These are phyloP conservation scores for Chrysomallon squamiferum DNA, from an alignment of 1,140 invertebrate genomes.

Conservation along the genomic window DNA sequence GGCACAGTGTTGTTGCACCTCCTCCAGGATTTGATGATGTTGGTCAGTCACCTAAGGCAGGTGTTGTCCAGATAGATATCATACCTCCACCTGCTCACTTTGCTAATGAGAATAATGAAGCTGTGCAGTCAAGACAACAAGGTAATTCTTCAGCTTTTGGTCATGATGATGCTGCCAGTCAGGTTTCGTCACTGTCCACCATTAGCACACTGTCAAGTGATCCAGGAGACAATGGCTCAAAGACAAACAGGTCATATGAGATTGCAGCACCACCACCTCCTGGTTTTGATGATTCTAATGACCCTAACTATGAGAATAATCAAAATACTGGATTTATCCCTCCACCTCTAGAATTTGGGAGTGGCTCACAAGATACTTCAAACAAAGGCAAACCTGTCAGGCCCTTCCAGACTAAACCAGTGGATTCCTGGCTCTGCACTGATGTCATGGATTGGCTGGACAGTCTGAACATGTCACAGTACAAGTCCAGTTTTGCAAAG, in stretches of 20 bases:
- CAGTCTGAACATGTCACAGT: conserved; percentile 54
- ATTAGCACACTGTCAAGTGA: conserved; percentile 54
- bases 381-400: not conserved
- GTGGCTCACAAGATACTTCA: too few relatives aligned
- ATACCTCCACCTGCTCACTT: conserved; percentile 51
- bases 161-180: conserved; percentile 45
- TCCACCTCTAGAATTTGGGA: conserved; percentile 37
- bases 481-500: conserved; percentile 54
- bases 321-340: conserved; percentile 33
- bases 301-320: conserved; percentile 21
- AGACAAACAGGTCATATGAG: conserved; percentile 39
- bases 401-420: conserved; percentile 41
- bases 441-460: conserved; percentile 62
- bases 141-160: conserved; percentile 26
- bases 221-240: conserved; percentile 26
- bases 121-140: conserved; percentile 10
- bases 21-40: conserved; percentile 43
- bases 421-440: conserved; percentile 51
- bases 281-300: conserved; percentile 37
- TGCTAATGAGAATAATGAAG: conserved; percentile 20
- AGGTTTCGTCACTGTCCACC: conserved; percentile 53
- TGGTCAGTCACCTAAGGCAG: not conserved
- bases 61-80: conserved; percentile 45
- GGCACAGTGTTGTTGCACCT: conserved; percentile 25
- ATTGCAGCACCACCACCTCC: conserved; percentile 54